phyloP scores from a whole-genome alignment of 1,140 invertebrate genomes.

The Galendromus occidentalis region DNA sequence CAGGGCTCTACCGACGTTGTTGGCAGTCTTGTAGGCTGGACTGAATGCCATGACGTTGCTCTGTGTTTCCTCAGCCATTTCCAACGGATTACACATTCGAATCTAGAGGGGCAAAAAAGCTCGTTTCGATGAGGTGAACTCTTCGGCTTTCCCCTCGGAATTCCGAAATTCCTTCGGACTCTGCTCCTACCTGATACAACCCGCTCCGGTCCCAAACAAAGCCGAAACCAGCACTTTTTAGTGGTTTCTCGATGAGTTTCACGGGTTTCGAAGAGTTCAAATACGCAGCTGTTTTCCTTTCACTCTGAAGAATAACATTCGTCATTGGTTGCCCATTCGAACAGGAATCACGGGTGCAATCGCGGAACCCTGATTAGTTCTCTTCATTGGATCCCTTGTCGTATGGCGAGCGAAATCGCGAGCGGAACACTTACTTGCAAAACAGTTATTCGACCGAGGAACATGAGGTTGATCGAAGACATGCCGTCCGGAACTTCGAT shows the following conservation, averaged over 20 bases:
- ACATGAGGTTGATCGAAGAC: neutral
- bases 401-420: too few relatives aligned
- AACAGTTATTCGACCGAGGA: neutral
- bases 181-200: neutral
- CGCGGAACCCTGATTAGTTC: too few relatives aligned
- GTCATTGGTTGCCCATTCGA: too few relatives aligned
- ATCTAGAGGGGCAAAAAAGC: neutral
- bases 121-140: neutral
- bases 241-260: neutral
- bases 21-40: neutral
- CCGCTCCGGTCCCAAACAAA: slow-evolving; percentile 4
- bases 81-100: slow-evolving; percentile 7
- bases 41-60: neutral
- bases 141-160: neutral
- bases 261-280: neutral
- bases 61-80: neutral
- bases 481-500: neutral
- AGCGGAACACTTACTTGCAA: neutral
- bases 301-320: neutral
- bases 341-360: too few relatives aligned
- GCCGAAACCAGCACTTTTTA: neutral
- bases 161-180: too few relatives aligned
- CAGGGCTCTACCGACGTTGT: neutral
- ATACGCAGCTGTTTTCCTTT: neutral
- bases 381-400: too few relatives aligned